Evolutionary conservation across 2,797 vertebrate species (phyloP).

Genomic region (Perodicticus potto): DNA sequence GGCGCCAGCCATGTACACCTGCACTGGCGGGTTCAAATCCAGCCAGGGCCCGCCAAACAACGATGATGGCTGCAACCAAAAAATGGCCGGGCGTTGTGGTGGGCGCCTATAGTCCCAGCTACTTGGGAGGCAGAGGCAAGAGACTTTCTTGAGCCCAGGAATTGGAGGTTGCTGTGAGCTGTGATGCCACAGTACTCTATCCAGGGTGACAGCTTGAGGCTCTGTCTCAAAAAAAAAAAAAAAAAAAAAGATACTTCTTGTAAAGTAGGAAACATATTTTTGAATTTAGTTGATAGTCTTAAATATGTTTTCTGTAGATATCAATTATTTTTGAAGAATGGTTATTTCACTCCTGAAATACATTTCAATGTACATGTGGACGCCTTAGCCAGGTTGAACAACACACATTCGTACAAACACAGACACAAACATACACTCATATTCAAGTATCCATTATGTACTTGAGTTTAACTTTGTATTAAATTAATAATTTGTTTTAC

Average conservation of each 20-base stretch:
- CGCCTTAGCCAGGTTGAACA: neutral
- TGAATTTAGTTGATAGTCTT: neutral
- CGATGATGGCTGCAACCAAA: too few species aligned
- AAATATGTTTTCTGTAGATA: neutral
- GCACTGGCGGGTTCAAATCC: too few species aligned
- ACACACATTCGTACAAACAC: neutral
- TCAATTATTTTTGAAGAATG: conserved; percentile 32
- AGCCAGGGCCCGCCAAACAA: too few species aligned
- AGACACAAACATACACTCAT: neutral
- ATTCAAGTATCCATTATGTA: neutral
- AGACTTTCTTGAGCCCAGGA: too few species aligned
- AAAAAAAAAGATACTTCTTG: neutral
- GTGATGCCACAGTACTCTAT: too few species aligned
- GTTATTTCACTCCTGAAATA: neutral
- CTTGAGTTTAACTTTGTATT: neutral
- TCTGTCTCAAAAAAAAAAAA: too few species aligned
- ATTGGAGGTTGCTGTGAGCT: too few species aligned
- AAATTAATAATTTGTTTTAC: neutral
- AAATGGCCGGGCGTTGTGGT: too few species aligned
- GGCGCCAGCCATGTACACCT: too few species aligned
- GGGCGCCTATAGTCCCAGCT: too few species aligned
- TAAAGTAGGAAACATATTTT: neutral
- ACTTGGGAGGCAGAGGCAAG: too few species aligned
- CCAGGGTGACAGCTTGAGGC: too few species aligned
- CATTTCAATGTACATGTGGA: neutral